Evolutionary conservation across 2,888 invertebrate genomes (phyloP), one percentile per base, ranked within the genome.

Genomic region (Amphimallon solstitiale): DNA sequence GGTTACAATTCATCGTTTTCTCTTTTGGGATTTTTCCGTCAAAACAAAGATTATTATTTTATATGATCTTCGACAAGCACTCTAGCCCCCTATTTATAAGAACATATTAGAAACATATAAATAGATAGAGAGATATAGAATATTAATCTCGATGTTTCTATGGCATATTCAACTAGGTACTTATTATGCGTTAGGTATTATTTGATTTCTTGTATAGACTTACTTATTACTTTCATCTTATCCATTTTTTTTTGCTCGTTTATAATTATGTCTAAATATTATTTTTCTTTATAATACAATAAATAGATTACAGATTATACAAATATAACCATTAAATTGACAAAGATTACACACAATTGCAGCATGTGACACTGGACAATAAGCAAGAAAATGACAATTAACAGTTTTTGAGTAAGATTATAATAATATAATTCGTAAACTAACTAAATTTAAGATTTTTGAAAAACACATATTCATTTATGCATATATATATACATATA

Each of bases 321-420:
- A 29, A 29, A 29, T 81, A 80, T 80, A 81, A 82, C 80, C 79
- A 81, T 77, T 78, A 79, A 80, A 81, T 29, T 80, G 78, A 81
- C 81, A 82, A 82, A 80, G 76, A 73, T 79, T 79, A 81, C 80
- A 81, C 79, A 82, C 74, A 76, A 81, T 81, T 81, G 79, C 79
- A 76, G 81, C 80, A 80, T 79, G 79, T 82, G 81, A 82, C 82
- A 82, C 81, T 82, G 81, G 82, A 82, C 82, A 82, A 75, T 81
- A 82, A 82, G 82, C 82, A 82, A 82, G 79, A 77, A 76, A 75
- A 75, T 71, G 74, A 76, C 73, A 75, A 74, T 73, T 67, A 75
- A 75, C 72, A 73, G 71, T 77, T n/a, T n/a, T 78, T 76, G 72
- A 70, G 65, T 68, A 68, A 65, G 67, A 62, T 66, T 67, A 70